Evolutionary conservation across 2,797 vertebrate species (phyloP).

Genomic region (Falco columbarius): DNA sequence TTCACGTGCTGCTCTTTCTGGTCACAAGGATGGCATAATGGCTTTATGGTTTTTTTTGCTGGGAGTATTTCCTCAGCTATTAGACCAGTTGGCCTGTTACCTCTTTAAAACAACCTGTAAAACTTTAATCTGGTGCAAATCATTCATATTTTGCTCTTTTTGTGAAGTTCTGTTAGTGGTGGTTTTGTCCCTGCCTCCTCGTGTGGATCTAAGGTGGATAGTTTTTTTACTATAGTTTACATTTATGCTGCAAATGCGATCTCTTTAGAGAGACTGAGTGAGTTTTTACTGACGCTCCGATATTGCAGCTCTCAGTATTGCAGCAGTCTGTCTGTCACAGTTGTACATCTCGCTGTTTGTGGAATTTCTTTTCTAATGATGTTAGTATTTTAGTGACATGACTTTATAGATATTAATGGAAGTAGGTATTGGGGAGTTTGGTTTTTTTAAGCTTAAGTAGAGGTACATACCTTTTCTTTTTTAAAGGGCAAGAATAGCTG

Average conservation of each 20-base stretch:
- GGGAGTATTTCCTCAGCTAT: neutral
- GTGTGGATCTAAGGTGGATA: constrained; percentile 18
- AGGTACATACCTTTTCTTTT: neutral
- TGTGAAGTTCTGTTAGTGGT: neutral
- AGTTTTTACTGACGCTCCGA: neutral
- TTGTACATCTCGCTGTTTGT: neutral
- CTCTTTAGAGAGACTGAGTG: neutral
- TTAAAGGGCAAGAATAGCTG: neutral
- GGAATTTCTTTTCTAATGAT: neutral
- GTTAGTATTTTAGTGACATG: neutral
- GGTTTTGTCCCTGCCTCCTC: neutral
- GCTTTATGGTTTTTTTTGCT: neutral
- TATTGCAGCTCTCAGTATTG: neutral
- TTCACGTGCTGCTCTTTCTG: neutral
- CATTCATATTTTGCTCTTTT: neutral
- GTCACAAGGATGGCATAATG: neutral
- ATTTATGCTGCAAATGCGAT: neutral
- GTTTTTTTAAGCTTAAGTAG: neutral
- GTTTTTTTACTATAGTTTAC: too few relatives aligned
- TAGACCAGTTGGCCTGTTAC: neutral
- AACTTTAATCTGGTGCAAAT: neutral
- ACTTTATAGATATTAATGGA: neutral
- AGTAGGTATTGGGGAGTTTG: neutral
- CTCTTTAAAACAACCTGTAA: neutral
- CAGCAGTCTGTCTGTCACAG: neutral